Conservation (phyloP, 2,888 invertebrate species). For the Eristalis pertinax region DNA sequence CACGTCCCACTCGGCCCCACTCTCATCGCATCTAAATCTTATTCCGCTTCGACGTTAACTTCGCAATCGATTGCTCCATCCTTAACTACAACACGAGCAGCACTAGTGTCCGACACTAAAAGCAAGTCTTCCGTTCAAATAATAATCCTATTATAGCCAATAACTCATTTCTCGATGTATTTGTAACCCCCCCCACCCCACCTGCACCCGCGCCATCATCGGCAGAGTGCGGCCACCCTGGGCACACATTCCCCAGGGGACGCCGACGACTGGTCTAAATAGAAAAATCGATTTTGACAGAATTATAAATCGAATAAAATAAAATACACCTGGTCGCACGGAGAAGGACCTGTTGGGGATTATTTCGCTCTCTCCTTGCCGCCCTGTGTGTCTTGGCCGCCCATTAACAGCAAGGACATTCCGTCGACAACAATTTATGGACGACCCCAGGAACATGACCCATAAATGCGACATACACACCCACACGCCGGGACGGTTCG, state of each 20-base stretch:
- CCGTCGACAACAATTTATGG: conserved; percentile 50
- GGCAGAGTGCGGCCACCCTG: not conserved
- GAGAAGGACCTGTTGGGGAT: conserved; percentile 60
- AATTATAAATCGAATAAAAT: conserved; percentile 68
- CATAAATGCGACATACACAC: conserved; percentile 33
- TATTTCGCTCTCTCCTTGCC: conserved; percentile 4
- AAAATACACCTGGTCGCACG: conserved; percentile 62
- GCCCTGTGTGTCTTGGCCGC: not conserved
- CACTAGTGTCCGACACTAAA: not conserved
- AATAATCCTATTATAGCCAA: conserved; percentile 40
- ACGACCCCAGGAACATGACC: conserved; percentile 63
- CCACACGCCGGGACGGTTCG: not conserved
- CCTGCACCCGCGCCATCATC: not conserved
- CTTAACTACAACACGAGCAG: not conserved
- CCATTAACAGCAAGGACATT: conserved; percentile 1
- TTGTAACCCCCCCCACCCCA: not conserved
- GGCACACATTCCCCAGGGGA: not conserved
- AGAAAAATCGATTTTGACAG: conserved; percentile 63
- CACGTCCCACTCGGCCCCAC: not conserved
- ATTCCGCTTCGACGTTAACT: not conserved
- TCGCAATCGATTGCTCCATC: not conserved
- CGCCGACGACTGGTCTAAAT: conserved; percentile 21
- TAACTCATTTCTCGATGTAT: conserved; percentile 23
- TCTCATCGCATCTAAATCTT: not conserved
- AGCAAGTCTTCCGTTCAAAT: conserved; percentile 1